Evolutionary conservation across 2,888 invertebrate species (phyloP).

Genomic region (Papilio elwesi): DNA sequence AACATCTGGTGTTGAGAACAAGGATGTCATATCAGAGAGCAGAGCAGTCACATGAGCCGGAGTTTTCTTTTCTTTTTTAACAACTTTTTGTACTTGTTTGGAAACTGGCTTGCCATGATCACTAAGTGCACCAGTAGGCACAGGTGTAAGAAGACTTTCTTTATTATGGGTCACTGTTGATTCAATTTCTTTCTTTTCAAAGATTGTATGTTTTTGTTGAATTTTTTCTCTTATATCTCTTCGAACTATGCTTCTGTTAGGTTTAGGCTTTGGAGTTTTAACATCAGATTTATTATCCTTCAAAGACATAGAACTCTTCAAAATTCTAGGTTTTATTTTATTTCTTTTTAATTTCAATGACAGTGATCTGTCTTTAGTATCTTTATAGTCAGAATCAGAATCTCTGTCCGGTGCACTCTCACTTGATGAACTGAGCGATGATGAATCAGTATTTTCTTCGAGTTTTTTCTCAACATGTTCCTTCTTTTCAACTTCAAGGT

Average conservation of each 20-base stretch:
- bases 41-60: constrained; percentile 84
- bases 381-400: constrained; percentile 86
- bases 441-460: constrained; percentile 80
- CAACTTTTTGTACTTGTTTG: constrained; percentile 70
- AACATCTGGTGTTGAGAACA: constrained; percentile 92
- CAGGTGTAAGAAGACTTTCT: constrained; percentile 60
- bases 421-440: constrained; percentile 76
- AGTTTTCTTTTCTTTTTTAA: constrained; percentile 83
- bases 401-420: constrained; percentile 85
- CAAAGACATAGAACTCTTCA: constrained; percentile 58
- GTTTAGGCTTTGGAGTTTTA: constrained; percentile 66
- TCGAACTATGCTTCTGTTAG: constrained; percentile 60
- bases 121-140: constrained; percentile 49
- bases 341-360: constrained; percentile 62
- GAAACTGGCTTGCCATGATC: constrained; percentile 70
- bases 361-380: constrained; percentile 67
- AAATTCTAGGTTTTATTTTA: constrained; percentile 73
- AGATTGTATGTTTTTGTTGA: constrained; percentile 60
- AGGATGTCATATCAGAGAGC: constrained; percentile 86
- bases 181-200: constrained; percentile 60
- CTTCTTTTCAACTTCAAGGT: constrained; percentile 57
- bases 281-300: constrained; percentile 64
- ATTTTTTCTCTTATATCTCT: constrained; percentile 71
- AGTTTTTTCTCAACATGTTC: constrained; percentile 65
- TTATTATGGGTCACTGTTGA: constrained; percentile 53